Conservation (phyloP, 2,113 vertebrate species). For the Oxygymnocypris stewartii region DNA sequence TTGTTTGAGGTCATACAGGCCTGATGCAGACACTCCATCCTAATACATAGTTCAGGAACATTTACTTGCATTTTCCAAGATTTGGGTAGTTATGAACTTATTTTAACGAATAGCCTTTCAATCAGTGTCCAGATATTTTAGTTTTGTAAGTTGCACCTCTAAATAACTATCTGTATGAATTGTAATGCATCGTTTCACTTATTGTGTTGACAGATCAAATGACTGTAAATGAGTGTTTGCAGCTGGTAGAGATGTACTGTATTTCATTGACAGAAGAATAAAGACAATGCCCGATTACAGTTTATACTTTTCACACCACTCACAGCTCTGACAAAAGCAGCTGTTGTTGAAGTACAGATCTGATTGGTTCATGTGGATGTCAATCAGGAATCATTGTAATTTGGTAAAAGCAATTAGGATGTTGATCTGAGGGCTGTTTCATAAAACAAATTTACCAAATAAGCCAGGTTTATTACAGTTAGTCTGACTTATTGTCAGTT, state of each 20-base stretch:
- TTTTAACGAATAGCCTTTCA: background rate
- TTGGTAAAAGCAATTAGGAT: background rate
- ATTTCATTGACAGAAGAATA: constrained; percentile 33
- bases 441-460: too few species aligned
- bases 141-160: background rate
- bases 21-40: background rate
- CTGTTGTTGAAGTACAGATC: background rate
- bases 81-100: background rate
- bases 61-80: background rate
- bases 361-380: background rate
- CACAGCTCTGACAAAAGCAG: background rate
- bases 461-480: too few species aligned
- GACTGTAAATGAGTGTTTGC: constrained; percentile 37
- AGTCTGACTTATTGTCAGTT: too few species aligned
- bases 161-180: background rate
- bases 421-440: background rate
- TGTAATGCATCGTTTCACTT: background rate
- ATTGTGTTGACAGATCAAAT: constrained; percentile 27
- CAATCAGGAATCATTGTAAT: background rate
- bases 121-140: background rate
- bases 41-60: background rate
- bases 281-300: background rate
- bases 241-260: constrained; percentile 37
- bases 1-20: background rate
- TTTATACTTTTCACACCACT: background rate